Evolutionary conservation across 2,797 vertebrate species (phyloP), one percentile per base, ranked within the genome.

Genomic region (Antrozous pallidus): DNA sequence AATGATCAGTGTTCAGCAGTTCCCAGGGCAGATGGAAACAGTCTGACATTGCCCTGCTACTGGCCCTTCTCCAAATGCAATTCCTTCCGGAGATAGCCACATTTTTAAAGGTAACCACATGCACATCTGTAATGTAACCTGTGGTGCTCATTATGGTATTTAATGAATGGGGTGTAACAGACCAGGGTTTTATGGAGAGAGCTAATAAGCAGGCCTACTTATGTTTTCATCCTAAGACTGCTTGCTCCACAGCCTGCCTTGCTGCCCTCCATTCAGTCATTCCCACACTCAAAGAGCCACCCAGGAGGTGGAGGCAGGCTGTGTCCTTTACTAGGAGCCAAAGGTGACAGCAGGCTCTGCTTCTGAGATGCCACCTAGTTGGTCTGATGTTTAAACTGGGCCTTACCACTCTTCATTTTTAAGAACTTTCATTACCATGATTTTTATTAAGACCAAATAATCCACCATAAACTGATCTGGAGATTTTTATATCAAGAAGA

Each of bases 81-180:
- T 51, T 96, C n/a, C 77, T 94, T 83, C 90, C 85, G 90, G 40
- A 95, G 92, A 96, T 8, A 85, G 86, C 73, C 22, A 61, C 22
- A 3, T 63, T 93, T 96, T n/a, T 71, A 90, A 87, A 96, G 87
- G 38, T 93, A 93, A 95, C 61, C 31, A 33, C 11, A 13, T 61
- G 10, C 16, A 51, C 74, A 91, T 4, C n/a, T 90, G 88, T 86
- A 65, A 69, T 81, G 81, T 84, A 36, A 63, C 4, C 22, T 71
- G 75, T 71, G 22, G 51, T 74, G 47, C 33, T 97, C 79, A 54
- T 89, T 78, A 86, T n/a, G 36, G 71, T 86, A 36, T 93, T 95
- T 94, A 95, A 88, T 87, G 74, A 63, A 63, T 86, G 14, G 11
- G 49, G 88, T 4, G 1, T 77, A 88, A 93, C 93, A 85, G 56